These are phyloP conservation scores for Pteruthius melanotis DNA, from an alignment of 2,113 vertebrate species.

Conservation along the genomic window DNA sequence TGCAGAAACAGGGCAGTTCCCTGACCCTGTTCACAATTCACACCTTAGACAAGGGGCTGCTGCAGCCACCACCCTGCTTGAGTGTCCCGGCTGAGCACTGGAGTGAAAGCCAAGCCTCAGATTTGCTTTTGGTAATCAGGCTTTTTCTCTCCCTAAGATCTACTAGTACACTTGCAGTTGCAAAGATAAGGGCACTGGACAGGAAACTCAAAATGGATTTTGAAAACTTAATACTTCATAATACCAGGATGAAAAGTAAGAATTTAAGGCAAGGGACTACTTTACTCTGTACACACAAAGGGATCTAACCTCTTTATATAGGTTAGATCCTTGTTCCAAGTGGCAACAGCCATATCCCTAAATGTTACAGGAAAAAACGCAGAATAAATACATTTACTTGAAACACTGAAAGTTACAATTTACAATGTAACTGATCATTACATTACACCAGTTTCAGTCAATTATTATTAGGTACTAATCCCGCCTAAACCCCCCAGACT, in stretches of 20 bases:
- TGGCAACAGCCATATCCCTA: background rate
- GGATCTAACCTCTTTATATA: background rate
- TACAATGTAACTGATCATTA: too few relatives aligned
- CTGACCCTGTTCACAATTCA: background rate
- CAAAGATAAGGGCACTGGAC: background rate
- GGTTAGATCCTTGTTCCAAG: background rate
- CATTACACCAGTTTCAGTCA: background rate
- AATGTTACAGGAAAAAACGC: background rate
- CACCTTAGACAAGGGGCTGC: background rate
- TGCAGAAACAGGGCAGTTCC: background rate
- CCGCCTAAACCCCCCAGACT: background rate
- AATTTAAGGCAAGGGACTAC: background rate
- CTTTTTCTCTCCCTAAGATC: background rate
- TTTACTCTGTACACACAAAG: background rate
- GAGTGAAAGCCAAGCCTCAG: background rate
- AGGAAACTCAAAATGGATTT: background rate
- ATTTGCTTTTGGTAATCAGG: background rate
- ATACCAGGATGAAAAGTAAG: background rate
- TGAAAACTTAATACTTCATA: background rate
- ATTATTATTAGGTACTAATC: background rate
- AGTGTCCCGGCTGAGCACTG: background rate
- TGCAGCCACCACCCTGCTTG: background rate
- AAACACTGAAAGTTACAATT: background rate
- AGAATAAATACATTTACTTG: background rate
- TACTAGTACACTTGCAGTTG: background rate